Evolutionary conservation across 2,888 invertebrate genomes (phyloP), one percentile per base, ranked within the genome.

Genomic region (Eulithis testata): DNA sequence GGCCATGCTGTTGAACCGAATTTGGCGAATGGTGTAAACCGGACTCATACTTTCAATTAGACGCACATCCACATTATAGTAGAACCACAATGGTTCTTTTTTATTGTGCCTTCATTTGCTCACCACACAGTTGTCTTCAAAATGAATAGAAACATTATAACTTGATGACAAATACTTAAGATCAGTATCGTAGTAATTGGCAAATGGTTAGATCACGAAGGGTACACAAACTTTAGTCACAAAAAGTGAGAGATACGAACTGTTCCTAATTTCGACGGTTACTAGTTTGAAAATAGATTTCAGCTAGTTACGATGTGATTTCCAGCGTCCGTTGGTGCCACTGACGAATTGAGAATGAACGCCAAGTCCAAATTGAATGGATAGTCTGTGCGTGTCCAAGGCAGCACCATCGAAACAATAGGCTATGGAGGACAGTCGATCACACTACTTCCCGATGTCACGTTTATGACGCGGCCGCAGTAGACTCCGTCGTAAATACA

Each of bases 161-260:
- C 78, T 77, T 76, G 81, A 80, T 81, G 80, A 80, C 82, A 84
- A 87, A 86, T 82, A 82, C 79, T 76, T 82, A 69, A 88, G 90
- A 91, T 90, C 83, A 69, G 82, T 91, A 90, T 90, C 91, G 77
- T 77, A 80, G 80, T 90, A 90, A 90, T 89, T 87, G 88, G 85
- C 78, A 82, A 78, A 81, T 81, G 82, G 84, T 76, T 78, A 81
- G 78, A 86, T 84, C 88, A 90, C 90, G 88, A 89, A 79, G 85
- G 77, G 78, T 77, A 69, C 83, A 84, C 84, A 85, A 85, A 86
- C 83, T 86, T 84, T 82, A 88, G 89, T 90, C 89, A 90, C 82
- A 87, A 76, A 76, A 83, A 85, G 83, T 79, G 78, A 76, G 78
- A 77, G 78, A 76, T 77, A 76, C 73, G 76, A 73, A 69, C 72